Conservation (phyloP, 1,140 invertebrate species). For the Camponotus pennsylvanicus region DNA sequence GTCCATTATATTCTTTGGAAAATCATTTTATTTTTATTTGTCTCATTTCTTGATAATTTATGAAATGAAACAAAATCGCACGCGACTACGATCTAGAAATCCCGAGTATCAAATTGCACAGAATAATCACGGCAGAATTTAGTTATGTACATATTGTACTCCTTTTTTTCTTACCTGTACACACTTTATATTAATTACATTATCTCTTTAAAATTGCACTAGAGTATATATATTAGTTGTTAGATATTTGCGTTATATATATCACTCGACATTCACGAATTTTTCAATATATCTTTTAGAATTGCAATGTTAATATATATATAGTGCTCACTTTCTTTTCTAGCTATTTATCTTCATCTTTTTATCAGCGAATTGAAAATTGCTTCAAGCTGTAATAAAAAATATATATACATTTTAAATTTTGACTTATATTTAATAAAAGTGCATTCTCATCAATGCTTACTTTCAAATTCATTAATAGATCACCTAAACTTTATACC, state of each 20-base stretch:
- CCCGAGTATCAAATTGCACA: constrained; percentile 5
- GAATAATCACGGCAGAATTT: not conserved
- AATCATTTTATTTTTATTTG: not conserved
- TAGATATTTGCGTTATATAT: not conserved
- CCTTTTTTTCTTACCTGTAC: not conserved
- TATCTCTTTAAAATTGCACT: not conserved
- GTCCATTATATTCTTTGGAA: not conserved
- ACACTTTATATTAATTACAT: not conserved
- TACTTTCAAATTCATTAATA: not conserved
- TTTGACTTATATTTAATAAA: constrained; percentile 9
- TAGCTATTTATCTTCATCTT: constrained; percentile 10
- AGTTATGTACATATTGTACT: constrained; percentile 23
- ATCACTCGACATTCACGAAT: not conserved
- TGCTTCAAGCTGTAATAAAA: not conserved
- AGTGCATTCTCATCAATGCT: not conserved
- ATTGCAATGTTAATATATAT: not conserved
- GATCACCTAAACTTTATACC: not conserved
- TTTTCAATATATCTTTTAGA: constrained; percentile 16
- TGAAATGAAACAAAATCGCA: not conserved
- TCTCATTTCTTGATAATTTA: not conserved
- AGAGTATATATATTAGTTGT: not conserved
- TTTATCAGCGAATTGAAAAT: not conserved
- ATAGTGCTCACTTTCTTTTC: constrained; percentile 12
- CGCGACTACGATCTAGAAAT: not conserved
- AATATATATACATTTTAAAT: not conserved